Evolutionary conservation across 2,797 vertebrate genomes (phyloP), one percentile per base, ranked within the genome.

Genomic region (Betta splendens): DNA sequence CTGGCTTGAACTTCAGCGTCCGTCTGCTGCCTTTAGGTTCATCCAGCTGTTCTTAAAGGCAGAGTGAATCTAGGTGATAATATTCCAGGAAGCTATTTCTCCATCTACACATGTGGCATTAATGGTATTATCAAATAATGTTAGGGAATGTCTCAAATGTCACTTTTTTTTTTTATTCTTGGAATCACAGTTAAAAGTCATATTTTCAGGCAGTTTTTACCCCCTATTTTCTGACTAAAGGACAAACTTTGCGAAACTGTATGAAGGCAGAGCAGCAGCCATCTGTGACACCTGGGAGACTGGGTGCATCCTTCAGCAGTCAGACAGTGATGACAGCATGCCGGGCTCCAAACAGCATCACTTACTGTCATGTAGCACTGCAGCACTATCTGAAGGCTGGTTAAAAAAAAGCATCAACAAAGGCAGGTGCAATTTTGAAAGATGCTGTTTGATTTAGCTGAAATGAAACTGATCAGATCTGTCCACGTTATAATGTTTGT

Each of bases 221-320:
- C 18, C 23, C 4, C 32, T 13, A 32, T 2, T 42, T 22, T 29
- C 32, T 46, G 23, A 53, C 52, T 36, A 10, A 65, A 52, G 32
- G 5, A 3, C 12, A 23, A 32, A 16, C 64, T 47, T 21, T 29
- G 16, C 42, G 9, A 40, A 58, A 57, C 3, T 3, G 52, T 35
- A 18, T 12, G 8, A 46, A 35, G 3, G 10, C 15, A 3, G 32
- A 13, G 47, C 49, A 48, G 56, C 61, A 64, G 77, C 59, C 49
- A 17, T 80, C 43, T 50, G 59, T 82, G 72, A 67, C 79, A 84
- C 64, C 56, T 47, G 62, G 64, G 64, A 63, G 79, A 74, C 69
- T 17, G 71, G 75, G 64, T 47, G 85, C 61, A 70, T 83, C 72
- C 67, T 57, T 55, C 70, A 72, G 80, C 77, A 84, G 74, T 64